Conservation (phyloP, 2,797 vertebrate genomes). For the Sphenopsis melanotis region DNA sequence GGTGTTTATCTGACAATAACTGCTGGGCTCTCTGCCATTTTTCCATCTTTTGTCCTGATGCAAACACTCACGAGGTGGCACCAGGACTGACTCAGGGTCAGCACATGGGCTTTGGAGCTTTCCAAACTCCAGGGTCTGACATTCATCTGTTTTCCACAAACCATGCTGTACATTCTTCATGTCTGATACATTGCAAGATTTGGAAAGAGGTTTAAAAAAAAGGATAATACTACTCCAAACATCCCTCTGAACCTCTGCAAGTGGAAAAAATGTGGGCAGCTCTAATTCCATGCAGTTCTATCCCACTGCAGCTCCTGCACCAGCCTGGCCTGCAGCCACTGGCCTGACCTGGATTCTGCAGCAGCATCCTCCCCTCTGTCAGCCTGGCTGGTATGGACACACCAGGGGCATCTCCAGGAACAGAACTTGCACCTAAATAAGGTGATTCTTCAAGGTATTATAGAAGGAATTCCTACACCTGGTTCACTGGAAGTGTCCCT, state of each 20-base stretch:
- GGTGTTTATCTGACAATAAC: not conserved
- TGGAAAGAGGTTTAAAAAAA: not conserved
- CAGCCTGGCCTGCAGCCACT: not conserved
- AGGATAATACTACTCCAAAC: not conserved
- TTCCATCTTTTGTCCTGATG: not conserved
- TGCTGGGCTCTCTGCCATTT: not conserved
- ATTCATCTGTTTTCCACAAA: not conserved
- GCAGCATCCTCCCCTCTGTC: not conserved
- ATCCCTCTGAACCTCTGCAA: not conserved
- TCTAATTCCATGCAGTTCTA: not conserved
- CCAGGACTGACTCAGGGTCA: not conserved
- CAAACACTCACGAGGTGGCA: not conserved
- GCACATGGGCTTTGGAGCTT: not conserved
- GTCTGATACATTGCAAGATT: not conserved
- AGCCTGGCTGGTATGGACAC: fast-evolving
- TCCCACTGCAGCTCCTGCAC: not conserved
- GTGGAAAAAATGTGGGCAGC: fast-evolving
- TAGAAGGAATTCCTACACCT: fast-evolving
- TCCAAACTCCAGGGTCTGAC: fast-evolving
- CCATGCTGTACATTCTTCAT: fast-evolving
- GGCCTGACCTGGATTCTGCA: not conserved
- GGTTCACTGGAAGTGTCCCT: not conserved
- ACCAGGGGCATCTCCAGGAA: not conserved
- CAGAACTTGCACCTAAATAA: not conserved
- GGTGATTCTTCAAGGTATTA: not conserved